Evolutionary conservation across 2,888 invertebrate genomes (phyloP).

Genomic region (Drosophila sordidapex): DNA sequence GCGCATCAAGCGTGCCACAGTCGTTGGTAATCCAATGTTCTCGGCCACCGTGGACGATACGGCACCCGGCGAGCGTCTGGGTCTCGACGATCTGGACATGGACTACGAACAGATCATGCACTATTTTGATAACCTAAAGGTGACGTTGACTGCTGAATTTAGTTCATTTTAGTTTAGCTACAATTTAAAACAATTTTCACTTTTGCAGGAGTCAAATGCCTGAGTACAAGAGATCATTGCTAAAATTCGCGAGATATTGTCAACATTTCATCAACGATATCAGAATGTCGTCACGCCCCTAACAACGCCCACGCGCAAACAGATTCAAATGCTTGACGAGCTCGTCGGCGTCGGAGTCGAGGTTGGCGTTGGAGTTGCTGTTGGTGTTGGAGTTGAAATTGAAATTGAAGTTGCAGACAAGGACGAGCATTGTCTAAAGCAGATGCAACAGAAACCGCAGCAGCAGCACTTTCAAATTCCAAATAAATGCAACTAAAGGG

Average conservation of each 20-base stretch:
- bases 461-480: conserved; percentile 24
- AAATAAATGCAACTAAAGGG: conserved; percentile 53
- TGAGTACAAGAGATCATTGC: conserved; percentile 95
- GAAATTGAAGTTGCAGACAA: neutral
- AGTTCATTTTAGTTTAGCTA: neutral
- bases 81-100: conserved; percentile 95
- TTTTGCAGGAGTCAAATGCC: conserved; percentile 92
- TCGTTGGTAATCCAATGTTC: conserved; percentile 96
- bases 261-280: conserved; percentile 88
- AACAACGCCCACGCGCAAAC: conserved; percentile 82
- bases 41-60: conserved; percentile 86
- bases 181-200: conserved; percentile 23
- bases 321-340: conserved; percentile 68
- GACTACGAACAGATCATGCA: conserved; percentile 99
- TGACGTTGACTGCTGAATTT: conserved; percentile 76
- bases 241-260: conserved; percentile 92
- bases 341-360: conserved; percentile 49
- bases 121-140: conserved; percentile 99
- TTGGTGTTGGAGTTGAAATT: neutral
- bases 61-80: conserved; percentile 88
- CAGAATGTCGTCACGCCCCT: conserved; percentile 86
- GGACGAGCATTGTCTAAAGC: conserved; percentile 4
- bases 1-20: conserved; percentile 92
- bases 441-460: conserved; percentile 6
- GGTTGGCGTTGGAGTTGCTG: conserved; percentile 11